Evolutionary conservation across 2,797 vertebrate species (phyloP).

Genomic region (Pseudochaenichthys georgianus): DNA sequence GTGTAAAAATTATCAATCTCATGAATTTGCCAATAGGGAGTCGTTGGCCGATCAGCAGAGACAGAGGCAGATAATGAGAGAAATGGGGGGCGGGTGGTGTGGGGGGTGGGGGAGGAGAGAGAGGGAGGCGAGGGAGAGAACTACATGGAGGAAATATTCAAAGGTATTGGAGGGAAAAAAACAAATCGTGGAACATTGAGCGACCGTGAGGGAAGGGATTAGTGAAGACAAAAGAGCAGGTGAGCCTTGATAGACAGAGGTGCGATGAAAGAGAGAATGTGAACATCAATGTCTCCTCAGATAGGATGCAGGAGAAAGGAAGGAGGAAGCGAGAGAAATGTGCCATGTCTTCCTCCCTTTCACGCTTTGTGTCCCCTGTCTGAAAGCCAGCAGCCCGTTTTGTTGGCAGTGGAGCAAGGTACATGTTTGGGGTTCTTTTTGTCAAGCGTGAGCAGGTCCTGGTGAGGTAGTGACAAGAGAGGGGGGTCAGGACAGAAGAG

Average conservation of each 20-base stretch:
- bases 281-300: constrained; percentile 50
- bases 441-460: constrained; percentile 77
- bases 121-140: neutral
- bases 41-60: constrained; percentile 64
- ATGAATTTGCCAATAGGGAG: constrained; percentile 76
- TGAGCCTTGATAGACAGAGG: constrained; percentile 62
- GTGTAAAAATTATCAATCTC: constrained; percentile 77
- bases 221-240: constrained; percentile 70
- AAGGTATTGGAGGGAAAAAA: constrained; percentile 35
- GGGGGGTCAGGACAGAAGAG: constrained; percentile 17
- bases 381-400: constrained; percentile 63
- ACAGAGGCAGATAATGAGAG: constrained; percentile 69
- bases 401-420: constrained; percentile 61
- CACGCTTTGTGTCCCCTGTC: constrained; percentile 67
- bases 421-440: constrained; percentile 74
- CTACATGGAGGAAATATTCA: constrained; percentile 38
- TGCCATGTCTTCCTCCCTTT: constrained; percentile 60
- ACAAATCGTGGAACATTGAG: constrained; percentile 28
- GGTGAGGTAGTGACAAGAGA: constrained; percentile 74
- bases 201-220: constrained; percentile 44
- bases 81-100: constrained; percentile 14
- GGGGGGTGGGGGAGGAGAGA: neutral
- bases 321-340: constrained; percentile 35
- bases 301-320: constrained; percentile 9
- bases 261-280: constrained; percentile 26